Conservation (phyloP, 2,888 invertebrate species). For the Acanthacorydalis orientalis region DNA sequence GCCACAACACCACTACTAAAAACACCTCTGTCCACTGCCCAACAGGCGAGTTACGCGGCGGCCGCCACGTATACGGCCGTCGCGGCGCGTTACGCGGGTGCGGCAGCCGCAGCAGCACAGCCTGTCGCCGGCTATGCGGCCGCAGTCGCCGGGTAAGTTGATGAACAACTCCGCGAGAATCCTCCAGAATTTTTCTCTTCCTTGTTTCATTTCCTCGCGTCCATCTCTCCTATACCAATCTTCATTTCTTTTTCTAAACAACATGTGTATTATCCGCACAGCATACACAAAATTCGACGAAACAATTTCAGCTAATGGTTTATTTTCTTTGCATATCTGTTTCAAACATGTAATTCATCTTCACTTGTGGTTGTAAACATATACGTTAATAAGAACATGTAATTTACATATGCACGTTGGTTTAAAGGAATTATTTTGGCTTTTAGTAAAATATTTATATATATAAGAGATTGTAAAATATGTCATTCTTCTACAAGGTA, state of each 20-base stretch:
- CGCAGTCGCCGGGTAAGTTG: slow-evolving; percentile 49
- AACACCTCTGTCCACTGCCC: slow-evolving; percentile 67
- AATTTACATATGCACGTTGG: no score
- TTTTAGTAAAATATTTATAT: no score
- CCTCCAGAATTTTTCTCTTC: neutral
- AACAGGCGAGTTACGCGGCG: slow-evolving; percentile 76
- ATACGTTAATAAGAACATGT: no score
- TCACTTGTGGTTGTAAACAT: no score
- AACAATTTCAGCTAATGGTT: no score
- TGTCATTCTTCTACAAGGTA: no score
- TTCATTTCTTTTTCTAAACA: neutral
- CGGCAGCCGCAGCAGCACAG: slow-evolving; percentile 53
- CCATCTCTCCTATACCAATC: neutral
- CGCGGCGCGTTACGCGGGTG: slow-evolving; percentile 66
- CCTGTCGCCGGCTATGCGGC: slow-evolving; percentile 57
- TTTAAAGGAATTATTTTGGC: no score
- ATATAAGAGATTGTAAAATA: no score
- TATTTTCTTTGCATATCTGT: no score
- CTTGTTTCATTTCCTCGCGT: neutral
- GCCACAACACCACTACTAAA: slow-evolving; percentile 66
- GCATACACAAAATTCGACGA: neutral
- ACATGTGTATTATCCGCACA: neutral
- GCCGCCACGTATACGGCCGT: slow-evolving; percentile 78
- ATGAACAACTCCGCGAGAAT: neutral
- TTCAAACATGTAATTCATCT: no score